Conservation (phyloP, 1,140 invertebrate genomes). For the Anastrepha ludens region DNA sequence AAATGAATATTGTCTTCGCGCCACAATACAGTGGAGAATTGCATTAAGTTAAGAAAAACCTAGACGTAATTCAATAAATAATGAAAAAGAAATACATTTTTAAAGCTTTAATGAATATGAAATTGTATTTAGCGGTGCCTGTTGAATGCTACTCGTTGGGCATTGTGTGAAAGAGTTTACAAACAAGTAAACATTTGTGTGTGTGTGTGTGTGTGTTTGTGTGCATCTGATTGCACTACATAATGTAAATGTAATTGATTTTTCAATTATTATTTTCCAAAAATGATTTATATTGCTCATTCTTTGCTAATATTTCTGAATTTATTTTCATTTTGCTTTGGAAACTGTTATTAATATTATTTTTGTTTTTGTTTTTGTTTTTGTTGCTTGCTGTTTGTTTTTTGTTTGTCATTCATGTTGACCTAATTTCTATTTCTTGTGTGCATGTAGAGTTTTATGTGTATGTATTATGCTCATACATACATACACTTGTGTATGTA, state of each 20-base stretch:
- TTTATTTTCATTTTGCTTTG: constrained; percentile 23
- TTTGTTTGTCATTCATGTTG: constrained; percentile 31
- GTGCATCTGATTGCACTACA: no score
- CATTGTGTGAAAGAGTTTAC: no score
- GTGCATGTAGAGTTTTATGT: background rate
- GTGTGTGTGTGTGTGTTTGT: background rate
- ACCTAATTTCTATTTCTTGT: constrained; percentile 36
- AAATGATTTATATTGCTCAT: constrained; percentile 32
- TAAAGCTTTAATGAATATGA: background rate
- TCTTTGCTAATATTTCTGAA: constrained; percentile 12
- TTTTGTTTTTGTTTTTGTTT: background rate
- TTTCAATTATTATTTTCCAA: background rate
- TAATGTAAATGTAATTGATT: background rate
- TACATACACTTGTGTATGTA: no score
- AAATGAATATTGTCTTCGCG: constrained; percentile 19
- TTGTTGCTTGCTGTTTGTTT: background rate
- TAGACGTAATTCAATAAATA: background rate
- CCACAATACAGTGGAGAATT: background rate
- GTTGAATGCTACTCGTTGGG: no score
- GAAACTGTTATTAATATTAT: background rate
- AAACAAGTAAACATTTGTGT: no score
- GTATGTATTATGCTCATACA: no score
- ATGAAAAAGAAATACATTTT: background rate
- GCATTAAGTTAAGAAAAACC: background rate
- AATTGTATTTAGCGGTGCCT: background rate